Evolutionary conservation across 2,797 vertebrate species (phyloP), one percentile per base, ranked within the genome.

Genomic region (Varecia variegata): DNA sequence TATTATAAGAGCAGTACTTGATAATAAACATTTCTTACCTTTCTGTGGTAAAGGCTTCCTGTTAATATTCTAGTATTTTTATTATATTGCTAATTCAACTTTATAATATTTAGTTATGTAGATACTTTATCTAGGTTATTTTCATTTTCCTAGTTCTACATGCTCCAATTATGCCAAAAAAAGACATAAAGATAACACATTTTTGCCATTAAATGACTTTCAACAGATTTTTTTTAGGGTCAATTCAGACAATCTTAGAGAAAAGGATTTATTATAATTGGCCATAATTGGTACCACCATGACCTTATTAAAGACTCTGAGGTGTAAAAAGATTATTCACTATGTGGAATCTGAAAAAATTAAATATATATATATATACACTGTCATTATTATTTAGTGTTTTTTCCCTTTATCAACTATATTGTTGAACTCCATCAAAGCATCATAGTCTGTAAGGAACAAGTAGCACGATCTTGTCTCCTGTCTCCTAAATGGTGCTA

Each of bases 301-400:
- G 15, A 58, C 32, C 17, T 58, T 11, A 40, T 20, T 79, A 52
- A 80, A 50, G 30, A 81, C 15, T 85, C 23, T 71, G 32, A 88
- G 11, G 1, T 84, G 5, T 52, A 88, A 45, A 40, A 58, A 76
- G 38, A 84, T n/a, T 20, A 80, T 56, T 80, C 38, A 79, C 3
- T 38, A 17, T 56, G 17, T 65, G 2, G 3, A 65, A 80, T 73
- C 5, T 20, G 8, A 5, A 35, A 38, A 70, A 60, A 20, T 7
- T 21, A 83, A 84, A 1, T 40, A 5, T 12, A n/a, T 18, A 0
- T 3, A 1, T 40, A 2, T 12, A n/a, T 18, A 0, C 2, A 65
- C 20, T 56, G 6, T 81, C 47, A 27, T 32, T 50, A 38, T 40
- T n/a, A 47, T 56, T 65, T 20, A 54, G 6, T 67, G 0, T 74